A percentile compares a stretch with the other conserved stretches of the same genome.
These are phyloP conservation scores for Meliscaeva auricollis DNA, from an alignment of 2,888 invertebrate genomes.

Conservation along the genomic window DNA sequence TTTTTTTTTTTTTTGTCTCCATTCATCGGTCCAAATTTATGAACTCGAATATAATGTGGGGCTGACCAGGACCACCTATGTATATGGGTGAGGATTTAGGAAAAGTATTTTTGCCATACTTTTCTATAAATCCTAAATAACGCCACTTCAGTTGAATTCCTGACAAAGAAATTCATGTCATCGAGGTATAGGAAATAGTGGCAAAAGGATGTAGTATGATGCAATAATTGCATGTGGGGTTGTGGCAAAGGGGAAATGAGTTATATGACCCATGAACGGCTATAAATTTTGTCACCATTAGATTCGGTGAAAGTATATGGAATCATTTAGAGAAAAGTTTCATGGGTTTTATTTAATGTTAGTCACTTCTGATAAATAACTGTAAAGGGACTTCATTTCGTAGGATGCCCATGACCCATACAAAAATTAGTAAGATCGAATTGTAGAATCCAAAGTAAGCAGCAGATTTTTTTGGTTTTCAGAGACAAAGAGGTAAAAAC, in stretches of 20 bases:
- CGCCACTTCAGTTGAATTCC: constrained; percentile 21
- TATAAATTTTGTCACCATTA: constrained; percentile 58
- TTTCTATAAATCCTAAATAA: constrained; percentile 30
- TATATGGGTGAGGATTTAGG: neutral
- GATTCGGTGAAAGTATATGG: neutral
- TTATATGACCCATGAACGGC: constrained; percentile 30
- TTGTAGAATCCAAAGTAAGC: too few species aligned
- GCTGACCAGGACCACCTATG: constrained; percentile 40
- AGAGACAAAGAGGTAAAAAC: too few species aligned
- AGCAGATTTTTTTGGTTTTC: too few species aligned
- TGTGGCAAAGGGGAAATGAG: neutral
- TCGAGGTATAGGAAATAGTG: constrained; percentile 51
- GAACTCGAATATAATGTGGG: constrained; percentile 25
- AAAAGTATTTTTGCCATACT: constrained; percentile 7
- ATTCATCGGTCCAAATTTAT: constrained; percentile 1
- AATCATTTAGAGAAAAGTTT: neutral
- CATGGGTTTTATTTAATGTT: neutral
- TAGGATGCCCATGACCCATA: too few species aligned
- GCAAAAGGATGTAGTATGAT: constrained; percentile 57
- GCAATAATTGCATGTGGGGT: constrained; percentile 46
- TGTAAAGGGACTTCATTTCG: constrained; percentile 14
- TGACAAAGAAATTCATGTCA: constrained; percentile 58
- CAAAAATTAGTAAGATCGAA: too few species aligned
- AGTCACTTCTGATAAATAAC: neutral
- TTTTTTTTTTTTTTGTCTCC: constrained; percentile 26